These are phyloP conservation scores for Struthio camelus DNA, from an alignment of 2,113 vertebrate species.

Conservation along the genomic window DNA sequence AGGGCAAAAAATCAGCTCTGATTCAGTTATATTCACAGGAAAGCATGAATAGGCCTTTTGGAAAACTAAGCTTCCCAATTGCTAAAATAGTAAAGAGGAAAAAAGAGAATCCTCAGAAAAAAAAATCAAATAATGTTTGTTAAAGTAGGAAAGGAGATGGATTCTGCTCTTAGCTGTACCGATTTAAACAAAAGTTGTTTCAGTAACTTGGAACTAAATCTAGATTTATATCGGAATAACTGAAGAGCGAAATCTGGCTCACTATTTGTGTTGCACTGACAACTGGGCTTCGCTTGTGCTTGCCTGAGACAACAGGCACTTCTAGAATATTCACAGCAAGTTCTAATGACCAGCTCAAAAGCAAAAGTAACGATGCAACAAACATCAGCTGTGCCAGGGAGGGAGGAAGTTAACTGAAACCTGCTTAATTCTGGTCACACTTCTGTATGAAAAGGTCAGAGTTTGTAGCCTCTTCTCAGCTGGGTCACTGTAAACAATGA, in stretches of 20 bases:
- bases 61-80: background rate
- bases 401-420: background rate
- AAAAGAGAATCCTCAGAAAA: background rate
- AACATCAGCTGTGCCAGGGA: background rate
- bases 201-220: background rate
- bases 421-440: background rate
- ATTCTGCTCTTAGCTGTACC: background rate
- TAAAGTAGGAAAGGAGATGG: background rate
- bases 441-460: background rate
- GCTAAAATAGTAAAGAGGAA: background rate
- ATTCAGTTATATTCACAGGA: background rate
- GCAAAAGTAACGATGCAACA: background rate
- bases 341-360: background rate
- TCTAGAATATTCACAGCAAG: background rate
- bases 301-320: background rate
- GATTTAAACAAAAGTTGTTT: background rate
- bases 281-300: background rate
- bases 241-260: background rate
- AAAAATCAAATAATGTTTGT: background rate
- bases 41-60: background rate
- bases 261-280: background rate
- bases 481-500: background rate
- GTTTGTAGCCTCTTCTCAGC: background rate
- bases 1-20: background rate
- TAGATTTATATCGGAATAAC: background rate